Conservation (phyloP, 2,888 invertebrate genomes). For the Heliconius charithonia region DNA sequence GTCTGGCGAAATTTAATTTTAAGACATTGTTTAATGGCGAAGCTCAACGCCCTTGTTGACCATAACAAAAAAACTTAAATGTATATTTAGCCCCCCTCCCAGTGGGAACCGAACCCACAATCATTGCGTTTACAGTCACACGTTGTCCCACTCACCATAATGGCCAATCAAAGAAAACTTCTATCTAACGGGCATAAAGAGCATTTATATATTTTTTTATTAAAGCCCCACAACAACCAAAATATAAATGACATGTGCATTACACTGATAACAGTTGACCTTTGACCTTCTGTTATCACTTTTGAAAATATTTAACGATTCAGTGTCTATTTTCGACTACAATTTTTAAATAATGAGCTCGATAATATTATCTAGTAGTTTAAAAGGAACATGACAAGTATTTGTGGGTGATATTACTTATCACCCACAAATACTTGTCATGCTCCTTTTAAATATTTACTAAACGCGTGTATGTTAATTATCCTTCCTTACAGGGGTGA, state of each 20-base stretch:
- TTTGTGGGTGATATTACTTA: background rate
- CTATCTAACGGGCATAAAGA: background rate
- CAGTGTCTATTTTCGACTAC: slow-evolving; percentile 46
- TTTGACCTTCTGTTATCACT: slow-evolving; percentile 48
- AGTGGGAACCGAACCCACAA: background rate
- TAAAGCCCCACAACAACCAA: slow-evolving; percentile 11
- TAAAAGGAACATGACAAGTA: slow-evolving; percentile 19
- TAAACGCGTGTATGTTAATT: background rate
- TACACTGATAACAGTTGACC: slow-evolving; percentile 35
- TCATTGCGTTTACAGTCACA: background rate
- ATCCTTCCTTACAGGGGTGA: background rate
- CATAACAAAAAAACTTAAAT: background rate
- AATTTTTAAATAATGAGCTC: slow-evolving; percentile 30
- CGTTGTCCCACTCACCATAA: background rate
- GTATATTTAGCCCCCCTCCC: background rate
- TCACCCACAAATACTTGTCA: too few species aligned
- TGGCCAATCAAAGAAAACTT: background rate
- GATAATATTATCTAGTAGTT: slow-evolving; percentile 32
- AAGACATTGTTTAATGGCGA: background rate
- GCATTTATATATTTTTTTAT: background rate
- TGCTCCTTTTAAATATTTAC: slow-evolving; percentile 4
- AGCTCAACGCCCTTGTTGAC: background rate
- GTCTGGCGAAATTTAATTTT: background rate
- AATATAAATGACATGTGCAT: background rate
- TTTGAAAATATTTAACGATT: slow-evolving; percentile 48